phyloP scores from a whole-genome alignment of 2,113 vertebrate species.

The Neotragus moschatus region DNA sequence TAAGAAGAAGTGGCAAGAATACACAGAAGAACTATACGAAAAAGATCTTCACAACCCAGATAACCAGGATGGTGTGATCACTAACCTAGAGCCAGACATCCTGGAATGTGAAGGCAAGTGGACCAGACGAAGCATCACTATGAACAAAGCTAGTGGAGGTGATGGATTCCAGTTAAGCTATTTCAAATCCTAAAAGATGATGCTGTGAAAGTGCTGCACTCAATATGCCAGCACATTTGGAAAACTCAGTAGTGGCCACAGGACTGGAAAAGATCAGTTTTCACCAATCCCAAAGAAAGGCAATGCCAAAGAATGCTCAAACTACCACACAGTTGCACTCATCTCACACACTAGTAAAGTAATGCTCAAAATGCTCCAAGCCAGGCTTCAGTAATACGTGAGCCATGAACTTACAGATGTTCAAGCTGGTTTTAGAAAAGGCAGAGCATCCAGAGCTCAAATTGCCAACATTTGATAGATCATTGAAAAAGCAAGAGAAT shows the following conservation, averaged over 20 bases:
- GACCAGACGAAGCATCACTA: not conserved
- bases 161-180: not conserved
- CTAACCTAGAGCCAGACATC: not conserved
- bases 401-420: rapidly evolving
- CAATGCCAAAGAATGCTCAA: not conserved
- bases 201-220: not conserved
- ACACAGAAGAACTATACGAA: not conserved
- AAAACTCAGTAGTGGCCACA: not conserved
- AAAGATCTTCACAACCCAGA: not conserved
- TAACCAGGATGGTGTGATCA: not conserved
- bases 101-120: not conserved
- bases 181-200: not conserved
- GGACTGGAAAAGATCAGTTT: not conserved
- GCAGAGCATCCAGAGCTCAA: not conserved
- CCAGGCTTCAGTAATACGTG: rapidly evolving
- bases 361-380: not conserved
- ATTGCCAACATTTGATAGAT: not conserved
- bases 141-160: not conserved
- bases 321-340: not conserved
- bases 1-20: not conserved
- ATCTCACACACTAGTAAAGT: not conserved
- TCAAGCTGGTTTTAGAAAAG: not conserved
- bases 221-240: not conserved
- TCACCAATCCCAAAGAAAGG: not conserved
- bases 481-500: not conserved